These are phyloP conservation scores for Cylloceria caligata DNA, from an alignment of 2,888 invertebrate genomes.

Conservation along the genomic window DNA sequence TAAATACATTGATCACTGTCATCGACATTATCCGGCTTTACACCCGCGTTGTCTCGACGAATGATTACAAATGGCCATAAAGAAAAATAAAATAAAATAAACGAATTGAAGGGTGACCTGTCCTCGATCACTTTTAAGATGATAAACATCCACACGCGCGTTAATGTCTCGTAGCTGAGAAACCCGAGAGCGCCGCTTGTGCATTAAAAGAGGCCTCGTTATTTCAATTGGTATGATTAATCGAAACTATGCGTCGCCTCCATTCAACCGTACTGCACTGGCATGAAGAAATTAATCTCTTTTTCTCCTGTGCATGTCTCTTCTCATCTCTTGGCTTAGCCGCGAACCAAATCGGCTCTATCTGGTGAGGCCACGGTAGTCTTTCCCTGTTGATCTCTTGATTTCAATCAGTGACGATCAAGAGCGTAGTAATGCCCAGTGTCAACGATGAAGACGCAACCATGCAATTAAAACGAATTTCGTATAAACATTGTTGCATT, in stretches of 20 bases:
- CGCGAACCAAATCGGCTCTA: background rate
- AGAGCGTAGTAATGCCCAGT: background rate
- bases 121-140: conserved; percentile 36
- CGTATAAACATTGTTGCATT: background rate
- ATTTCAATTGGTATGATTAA: conserved; percentile 68
- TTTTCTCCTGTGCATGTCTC: conserved; percentile 21
- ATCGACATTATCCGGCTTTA: background rate
- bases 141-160: conserved; percentile 45
- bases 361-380: background rate
- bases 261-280: conserved; percentile 52
- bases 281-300: conserved; percentile 64
- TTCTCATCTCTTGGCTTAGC: conserved; percentile 27
- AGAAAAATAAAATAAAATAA: conserved; percentile 14
- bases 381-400: conserved; percentile 25
- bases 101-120: conserved; percentile 33
- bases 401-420: conserved; percentile 45
- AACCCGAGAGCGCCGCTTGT: conserved; percentile 45
- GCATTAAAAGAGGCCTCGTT: conserved; percentile 64
- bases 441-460: background rate
- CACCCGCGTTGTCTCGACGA: background rate
- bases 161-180: conserved; percentile 47
- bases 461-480: background rate
- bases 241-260: conserved; percentile 62
- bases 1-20: conserved; percentile 58
- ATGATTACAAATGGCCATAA: background rate